These are phyloP conservation scores for Hemiscyllium ocellatum DNA, from an alignment of 2,113 vertebrate species.

Conservation along the genomic window DNA sequence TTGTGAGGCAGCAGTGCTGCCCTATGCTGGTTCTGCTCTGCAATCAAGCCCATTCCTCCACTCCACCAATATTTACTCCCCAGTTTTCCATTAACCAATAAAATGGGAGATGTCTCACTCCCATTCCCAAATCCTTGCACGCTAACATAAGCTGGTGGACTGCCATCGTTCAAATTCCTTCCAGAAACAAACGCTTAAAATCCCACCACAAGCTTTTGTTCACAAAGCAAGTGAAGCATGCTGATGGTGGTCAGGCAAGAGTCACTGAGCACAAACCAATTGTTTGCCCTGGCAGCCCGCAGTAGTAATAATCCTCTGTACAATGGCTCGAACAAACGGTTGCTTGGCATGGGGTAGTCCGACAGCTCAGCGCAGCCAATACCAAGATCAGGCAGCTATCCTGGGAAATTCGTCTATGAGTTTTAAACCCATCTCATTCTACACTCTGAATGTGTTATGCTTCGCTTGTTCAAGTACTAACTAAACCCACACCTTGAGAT, in stretches of 20 bases:
- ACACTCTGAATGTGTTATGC: neutral
- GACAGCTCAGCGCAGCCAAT: neutral
- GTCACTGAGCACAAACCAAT: neutral
- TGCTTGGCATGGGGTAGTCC: too few species aligned
- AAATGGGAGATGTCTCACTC: neutral
- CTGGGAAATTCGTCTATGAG: neutral
- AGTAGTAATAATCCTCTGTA: slow-evolving; percentile 38
- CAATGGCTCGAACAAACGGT: neutral
- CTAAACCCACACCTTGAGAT: neutral
- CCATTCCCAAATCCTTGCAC: neutral
- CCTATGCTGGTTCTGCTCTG: neutral
- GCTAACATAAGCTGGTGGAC: neutral
- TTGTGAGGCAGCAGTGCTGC: too few species aligned
- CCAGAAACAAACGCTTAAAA: neutral
- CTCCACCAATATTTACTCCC: neutral
- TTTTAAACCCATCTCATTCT: neutral
- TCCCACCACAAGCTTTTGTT: slow-evolving; percentile 46
- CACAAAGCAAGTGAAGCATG: slow-evolving; percentile 39
- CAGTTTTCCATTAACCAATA: neutral
- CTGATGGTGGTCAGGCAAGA: slow-evolving; percentile 48
- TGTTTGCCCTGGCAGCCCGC: slow-evolving; percentile 21
- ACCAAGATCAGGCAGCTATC: neutral
- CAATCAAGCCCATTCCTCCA: neutral
- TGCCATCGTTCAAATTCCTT: slow-evolving; percentile 7
- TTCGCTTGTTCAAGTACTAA: neutral